These are phyloP conservation scores for Macrophya annulata DNA, from an alignment of 2,888 invertebrate species.

Conservation along the genomic window DNA sequence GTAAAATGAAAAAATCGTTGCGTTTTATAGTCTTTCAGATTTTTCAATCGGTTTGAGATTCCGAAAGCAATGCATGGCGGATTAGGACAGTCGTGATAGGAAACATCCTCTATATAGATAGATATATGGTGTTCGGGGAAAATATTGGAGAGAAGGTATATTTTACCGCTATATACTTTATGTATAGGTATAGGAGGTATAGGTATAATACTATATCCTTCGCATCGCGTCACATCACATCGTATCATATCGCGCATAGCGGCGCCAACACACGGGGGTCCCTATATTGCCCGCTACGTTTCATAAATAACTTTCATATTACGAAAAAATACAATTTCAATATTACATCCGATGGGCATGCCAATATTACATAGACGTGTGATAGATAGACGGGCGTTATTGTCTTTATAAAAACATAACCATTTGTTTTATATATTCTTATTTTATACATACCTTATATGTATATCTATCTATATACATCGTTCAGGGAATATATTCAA, in stretches of 20 bases:
- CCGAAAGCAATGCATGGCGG: background rate
- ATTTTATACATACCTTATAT: slow-evolving; percentile 59
- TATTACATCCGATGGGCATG: slow-evolving; percentile 76
- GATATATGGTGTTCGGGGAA: background rate
- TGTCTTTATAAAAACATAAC: slow-evolving; percentile 78
- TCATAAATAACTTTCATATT: slow-evolving; percentile 78
- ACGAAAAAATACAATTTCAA: slow-evolving; percentile 77
- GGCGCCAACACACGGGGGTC: slow-evolving; percentile 46
- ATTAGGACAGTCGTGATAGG: background rate
- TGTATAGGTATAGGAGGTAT: background rate
- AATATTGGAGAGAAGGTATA: slow-evolving; percentile 25
- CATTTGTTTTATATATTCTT: slow-evolving; percentile 75
- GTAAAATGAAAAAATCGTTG: background rate
- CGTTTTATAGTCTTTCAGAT: background rate
- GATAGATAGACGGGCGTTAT: slow-evolving; percentile 78
- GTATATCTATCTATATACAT: slow-evolving; percentile 31
- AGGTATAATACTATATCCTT: slow-evolving; percentile 11
- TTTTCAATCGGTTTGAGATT: background rate
- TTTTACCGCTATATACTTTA: slow-evolving; percentile 3
- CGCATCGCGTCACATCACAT: slow-evolving; percentile 69
- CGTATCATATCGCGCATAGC: slow-evolving; percentile 67
- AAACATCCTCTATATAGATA: background rate
- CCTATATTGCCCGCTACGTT: slow-evolving; percentile 74
- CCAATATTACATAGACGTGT: slow-evolving; percentile 76
- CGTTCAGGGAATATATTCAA: background rate